These are phyloP conservation scores for Phrixothrix hirtus DNA, from an alignment of 2,888 invertebrate genomes.

Conservation along the genomic window DNA sequence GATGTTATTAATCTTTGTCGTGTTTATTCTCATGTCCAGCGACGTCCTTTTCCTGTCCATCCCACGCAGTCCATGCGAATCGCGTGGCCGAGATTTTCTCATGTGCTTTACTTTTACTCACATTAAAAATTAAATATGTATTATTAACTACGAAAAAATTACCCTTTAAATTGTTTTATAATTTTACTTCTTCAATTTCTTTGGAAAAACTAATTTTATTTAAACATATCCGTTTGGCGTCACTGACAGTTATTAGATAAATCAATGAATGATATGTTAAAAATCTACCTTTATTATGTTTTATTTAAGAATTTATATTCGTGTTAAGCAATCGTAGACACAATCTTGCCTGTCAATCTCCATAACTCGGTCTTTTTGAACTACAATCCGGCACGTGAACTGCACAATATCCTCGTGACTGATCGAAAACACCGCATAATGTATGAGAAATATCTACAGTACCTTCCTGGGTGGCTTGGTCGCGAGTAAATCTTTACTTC, in stretches of 20 bases:
- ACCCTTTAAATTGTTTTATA: too few relatives aligned
- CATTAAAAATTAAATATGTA: constrained; percentile 49
- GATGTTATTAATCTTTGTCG: constrained; percentile 28
- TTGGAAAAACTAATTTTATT: too few relatives aligned
- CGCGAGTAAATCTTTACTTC: background rate
- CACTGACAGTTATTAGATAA: too few relatives aligned
- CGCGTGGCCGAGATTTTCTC: constrained; percentile 53
- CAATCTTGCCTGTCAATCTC: constrained; percentile 47
- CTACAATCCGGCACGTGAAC: constrained; percentile 48
- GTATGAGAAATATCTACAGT: constrained; percentile 20
- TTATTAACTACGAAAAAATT: too few relatives aligned
- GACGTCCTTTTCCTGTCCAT: constrained; percentile 40
- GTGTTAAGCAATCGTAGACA: constrained; percentile 46
- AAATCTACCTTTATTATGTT: too few relatives aligned
- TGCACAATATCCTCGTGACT: constrained; percentile 45
- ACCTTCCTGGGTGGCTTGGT: constrained; percentile 23
- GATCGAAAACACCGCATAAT: constrained; percentile 32
- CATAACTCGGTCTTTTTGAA: constrained; percentile 41
- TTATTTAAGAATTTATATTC: too few relatives aligned
- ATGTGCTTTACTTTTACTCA: constrained; percentile 50
- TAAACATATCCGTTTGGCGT: too few relatives aligned
- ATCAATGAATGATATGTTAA: too few relatives aligned
- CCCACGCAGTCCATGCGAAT: constrained; percentile 55
- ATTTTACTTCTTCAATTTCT: too few relatives aligned
- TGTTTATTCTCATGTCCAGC: constrained; percentile 30